Conservation (phyloP, 2,797 vertebrate species). For the Discoglossus pictus region DNA sequence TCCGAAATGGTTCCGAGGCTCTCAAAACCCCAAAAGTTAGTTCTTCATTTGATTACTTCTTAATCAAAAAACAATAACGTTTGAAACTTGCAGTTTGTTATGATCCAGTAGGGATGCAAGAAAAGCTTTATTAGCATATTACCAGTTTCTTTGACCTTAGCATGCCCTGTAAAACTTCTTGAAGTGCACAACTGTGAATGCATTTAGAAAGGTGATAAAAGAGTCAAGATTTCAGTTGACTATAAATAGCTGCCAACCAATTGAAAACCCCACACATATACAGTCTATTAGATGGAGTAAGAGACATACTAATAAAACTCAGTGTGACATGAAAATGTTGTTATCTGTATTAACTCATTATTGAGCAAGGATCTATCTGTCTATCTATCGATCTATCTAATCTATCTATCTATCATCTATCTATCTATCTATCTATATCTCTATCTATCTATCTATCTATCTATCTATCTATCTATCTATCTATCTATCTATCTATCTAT, state of each 20-base stretch:
- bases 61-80: slow-evolving; percentile 33
- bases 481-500: too few species aligned
- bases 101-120: slow-evolving; percentile 4
- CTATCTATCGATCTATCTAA: too few species aligned
- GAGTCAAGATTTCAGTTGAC: background rate
- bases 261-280: background rate
- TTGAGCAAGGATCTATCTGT: too few species aligned
- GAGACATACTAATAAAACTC: background rate
- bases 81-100: slow-evolving; percentile 24
- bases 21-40: too few species aligned
- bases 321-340: background rate
- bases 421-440: too few species aligned
- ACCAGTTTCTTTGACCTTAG: slow-evolving; percentile 17
- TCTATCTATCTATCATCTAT: too few species aligned
- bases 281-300: background rate
- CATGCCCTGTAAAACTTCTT: background rate
- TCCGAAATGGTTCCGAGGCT: too few species aligned
- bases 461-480: too few species aligned
- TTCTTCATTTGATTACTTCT: slow-evolving; percentile 20
- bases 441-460: too few species aligned
- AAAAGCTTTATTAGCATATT: slow-evolving; percentile 36
- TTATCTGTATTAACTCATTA: too few species aligned
- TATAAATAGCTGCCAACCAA: slow-evolving; percentile 9
- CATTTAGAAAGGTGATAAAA: slow-evolving; percentile 4
- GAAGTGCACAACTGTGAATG: background rate